Evolutionary conservation across 1,140 invertebrate species (phyloP).

Genomic region (Leptopilina boulardi): DNA sequence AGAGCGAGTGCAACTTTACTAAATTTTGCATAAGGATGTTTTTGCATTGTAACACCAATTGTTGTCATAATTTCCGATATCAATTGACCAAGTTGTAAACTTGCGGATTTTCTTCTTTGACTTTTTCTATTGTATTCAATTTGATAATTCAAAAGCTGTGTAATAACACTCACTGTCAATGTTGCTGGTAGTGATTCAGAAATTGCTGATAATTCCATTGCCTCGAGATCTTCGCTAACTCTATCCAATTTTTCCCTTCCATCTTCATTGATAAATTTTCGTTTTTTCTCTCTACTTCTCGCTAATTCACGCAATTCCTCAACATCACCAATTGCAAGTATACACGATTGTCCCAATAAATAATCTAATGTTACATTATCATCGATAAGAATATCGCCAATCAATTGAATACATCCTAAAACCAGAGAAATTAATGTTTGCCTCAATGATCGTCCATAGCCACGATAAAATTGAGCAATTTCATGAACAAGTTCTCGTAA

Average conservation of each 20-base stretch:
- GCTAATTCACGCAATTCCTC: constrained; percentile 62
- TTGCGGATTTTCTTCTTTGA: constrained; percentile 52
- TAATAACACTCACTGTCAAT: constrained; percentile 67
- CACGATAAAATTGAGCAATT: constrained; percentile 66
- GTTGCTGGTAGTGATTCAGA: constrained; percentile 65
- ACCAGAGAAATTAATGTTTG: constrained; percentile 68
- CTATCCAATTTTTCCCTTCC: background rate
- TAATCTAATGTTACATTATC: constrained; percentile 67
- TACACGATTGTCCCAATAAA: constrained; percentile 66
- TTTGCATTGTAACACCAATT: constrained; percentile 67
- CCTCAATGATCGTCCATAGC: constrained; percentile 64
- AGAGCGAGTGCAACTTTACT: constrained; percentile 67
- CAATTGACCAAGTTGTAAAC: constrained; percentile 65
- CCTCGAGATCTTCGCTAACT: constrained; percentile 27
- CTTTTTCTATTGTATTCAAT: constrained; percentile 49
- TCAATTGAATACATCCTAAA: constrained; percentile 67
- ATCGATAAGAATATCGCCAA: constrained; percentile 59
- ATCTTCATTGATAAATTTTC: constrained; percentile 38
- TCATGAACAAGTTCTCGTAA: constrained; percentile 67
- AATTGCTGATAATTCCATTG: constrained; percentile 39
- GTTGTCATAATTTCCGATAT: constrained; percentile 68
- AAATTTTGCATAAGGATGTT: constrained; percentile 65
- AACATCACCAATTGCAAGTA: constrained; percentile 61
- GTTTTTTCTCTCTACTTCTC: constrained; percentile 43
- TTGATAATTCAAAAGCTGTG: constrained; percentile 64